phyloP scores from a whole-genome alignment of 2,888 invertebrate genomes.

The Flexamia atlantica region DNA sequence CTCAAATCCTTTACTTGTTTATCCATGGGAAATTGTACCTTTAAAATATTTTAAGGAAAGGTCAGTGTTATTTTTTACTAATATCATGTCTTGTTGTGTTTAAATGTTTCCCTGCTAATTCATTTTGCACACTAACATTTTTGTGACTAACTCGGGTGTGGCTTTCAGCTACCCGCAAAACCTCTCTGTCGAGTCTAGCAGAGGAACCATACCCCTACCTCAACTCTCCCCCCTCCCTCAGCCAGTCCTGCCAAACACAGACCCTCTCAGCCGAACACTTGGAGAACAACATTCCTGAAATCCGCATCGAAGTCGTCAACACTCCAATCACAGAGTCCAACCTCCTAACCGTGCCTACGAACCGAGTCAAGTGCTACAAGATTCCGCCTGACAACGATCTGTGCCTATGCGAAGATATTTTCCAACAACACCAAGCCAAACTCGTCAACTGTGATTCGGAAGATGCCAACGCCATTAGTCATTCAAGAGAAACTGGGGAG shows the following conservation, averaged over 20 bases:
- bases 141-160: constrained; percentile 37
- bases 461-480: constrained; percentile 67
- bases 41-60: no score
- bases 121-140: not conserved
- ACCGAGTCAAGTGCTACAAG: constrained; percentile 69
- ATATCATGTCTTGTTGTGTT: no score
- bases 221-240: constrained; percentile 61
- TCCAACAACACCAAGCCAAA: constrained; percentile 70
- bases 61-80: no score
- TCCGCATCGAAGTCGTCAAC: constrained; percentile 58
- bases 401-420: constrained; percentile 70
- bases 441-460: constrained; percentile 70
- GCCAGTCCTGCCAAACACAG: constrained; percentile 61
- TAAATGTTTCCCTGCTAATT: no score
- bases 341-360: constrained; percentile 67
- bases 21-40: no score
- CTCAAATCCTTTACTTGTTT: no score
- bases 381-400: constrained; percentile 68
- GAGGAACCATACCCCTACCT: constrained; percentile 61
- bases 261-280: constrained; percentile 47
- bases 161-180: constrained; percentile 60
- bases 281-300: constrained; percentile 61
- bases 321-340: constrained; percentile 59
- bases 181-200: constrained; percentile 49
- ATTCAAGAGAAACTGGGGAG: not conserved